Evolutionary conservation across 1,140 invertebrate species (phyloP).

Genomic region (Episyrphus balteatus): DNA sequence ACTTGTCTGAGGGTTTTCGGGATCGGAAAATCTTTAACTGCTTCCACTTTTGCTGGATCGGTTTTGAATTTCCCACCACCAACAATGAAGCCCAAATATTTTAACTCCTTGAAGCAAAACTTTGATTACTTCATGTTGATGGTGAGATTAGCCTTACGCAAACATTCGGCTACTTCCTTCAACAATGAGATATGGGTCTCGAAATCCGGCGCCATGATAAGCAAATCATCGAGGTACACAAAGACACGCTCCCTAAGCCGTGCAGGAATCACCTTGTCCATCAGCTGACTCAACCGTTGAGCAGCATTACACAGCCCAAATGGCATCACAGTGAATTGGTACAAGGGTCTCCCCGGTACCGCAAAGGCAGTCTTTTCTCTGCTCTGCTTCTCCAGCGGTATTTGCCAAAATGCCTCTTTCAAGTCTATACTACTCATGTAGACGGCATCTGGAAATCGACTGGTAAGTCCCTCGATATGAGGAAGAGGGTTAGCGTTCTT

Average conservation of each 20-base stretch:
- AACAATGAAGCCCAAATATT: conserved; percentile 1
- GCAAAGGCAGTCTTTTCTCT: conserved; percentile 38
- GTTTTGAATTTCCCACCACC: conserved; percentile 2
- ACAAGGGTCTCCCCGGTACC: conserved; percentile 31
- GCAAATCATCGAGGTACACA: conserved; percentile 4
- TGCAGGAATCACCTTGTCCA: conserved; percentile 4
- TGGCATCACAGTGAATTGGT: conserved; percentile 6
- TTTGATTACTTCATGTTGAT: conserved; percentile 36
- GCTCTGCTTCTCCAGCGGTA: conserved; percentile 16
- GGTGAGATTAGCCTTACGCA: conserved; percentile 25
- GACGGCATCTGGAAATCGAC: conserved; percentile 1
- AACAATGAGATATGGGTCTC: background rate
- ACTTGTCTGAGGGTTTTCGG: conserved; percentile 1
- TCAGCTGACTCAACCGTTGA: background rate
- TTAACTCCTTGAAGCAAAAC: conserved; percentile 21
- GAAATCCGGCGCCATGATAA: background rate
- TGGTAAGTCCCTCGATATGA: conserved; percentile 7
- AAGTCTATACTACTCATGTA: conserved; percentile 20
- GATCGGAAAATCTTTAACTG: conserved; percentile 6
- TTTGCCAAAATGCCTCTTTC: conserved; percentile 28
- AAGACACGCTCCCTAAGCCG: background rate
- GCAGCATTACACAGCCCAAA: conserved; percentile 4
- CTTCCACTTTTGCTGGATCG: conserved; percentile 9
- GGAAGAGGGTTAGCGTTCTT: conserved; percentile 8
- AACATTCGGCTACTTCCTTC: background rate